A percentile compares a stretch with the other conserved stretches of the same genome.
Evolutionary conservation across 2,797 vertebrate species (phyloP).

Genomic region (Mormyrops attenuatus): DNA sequence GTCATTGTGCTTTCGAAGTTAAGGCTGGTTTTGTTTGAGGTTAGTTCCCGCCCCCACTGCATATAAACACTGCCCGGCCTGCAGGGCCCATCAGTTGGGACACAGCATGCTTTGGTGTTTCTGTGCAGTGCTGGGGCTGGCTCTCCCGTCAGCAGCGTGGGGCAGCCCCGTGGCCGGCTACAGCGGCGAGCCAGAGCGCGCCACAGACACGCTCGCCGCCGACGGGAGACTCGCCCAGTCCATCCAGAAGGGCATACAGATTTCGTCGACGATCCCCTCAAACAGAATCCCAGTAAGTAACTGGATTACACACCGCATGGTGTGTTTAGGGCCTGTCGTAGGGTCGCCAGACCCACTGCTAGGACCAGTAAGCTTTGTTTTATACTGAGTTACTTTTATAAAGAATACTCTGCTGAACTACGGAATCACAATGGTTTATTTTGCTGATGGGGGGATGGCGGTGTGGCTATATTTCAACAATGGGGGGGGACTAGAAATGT

Average conservation of each 20-base stretch:
- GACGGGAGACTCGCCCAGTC: background rate
- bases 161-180: background rate
- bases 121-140: constrained; percentile 5
- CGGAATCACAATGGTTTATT: background rate
- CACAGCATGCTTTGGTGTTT: constrained; percentile 23
- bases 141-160: constrained; percentile 4
- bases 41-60: background rate
- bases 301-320: background rate
- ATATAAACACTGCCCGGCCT: background rate
- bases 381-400: background rate
- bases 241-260: background rate
- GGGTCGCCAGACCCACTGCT: background rate
- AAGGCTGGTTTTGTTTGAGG: background rate
- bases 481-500: background rate
- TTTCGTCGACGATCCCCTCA: background rate
- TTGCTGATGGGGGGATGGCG: background rate
- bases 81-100: background rate
- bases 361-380: background rate
- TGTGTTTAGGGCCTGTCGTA: background rate
- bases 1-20: background rate
- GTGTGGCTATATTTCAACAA: background rate
- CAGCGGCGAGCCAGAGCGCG: background rate
- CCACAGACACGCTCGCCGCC: background rate
- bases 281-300: background rate
- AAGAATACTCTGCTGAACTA: background rate